phyloP scores from a whole-genome alignment of 2,888 invertebrate genomes.

The Xestobium rufovillosum region DNA sequence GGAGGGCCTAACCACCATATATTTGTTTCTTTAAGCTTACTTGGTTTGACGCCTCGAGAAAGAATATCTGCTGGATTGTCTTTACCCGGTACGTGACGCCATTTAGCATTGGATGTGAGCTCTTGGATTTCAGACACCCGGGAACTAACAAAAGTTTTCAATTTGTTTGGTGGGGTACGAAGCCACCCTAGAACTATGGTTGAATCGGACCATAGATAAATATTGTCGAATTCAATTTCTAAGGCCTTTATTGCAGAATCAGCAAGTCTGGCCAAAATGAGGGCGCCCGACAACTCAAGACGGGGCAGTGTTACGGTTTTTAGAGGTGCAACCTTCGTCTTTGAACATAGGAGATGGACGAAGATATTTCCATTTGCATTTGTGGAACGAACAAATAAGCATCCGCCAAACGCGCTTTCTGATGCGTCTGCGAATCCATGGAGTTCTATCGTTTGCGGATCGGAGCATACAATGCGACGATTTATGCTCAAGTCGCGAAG shows the following conservation, averaged over 20 bases:
- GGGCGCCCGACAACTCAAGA: constrained; percentile 18
- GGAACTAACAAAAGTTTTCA: constrained; percentile 21
- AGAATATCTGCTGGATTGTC: constrained; percentile 21
- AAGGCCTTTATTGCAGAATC: no score
- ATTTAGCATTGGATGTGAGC: constrained; percentile 11
- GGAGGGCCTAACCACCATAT: constrained; percentile 23
- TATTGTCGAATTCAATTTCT: constrained; percentile 9
- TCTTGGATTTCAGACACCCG: constrained; percentile 21
- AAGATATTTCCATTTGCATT: constrained; percentile 6
- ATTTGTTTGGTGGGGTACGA: constrained; percentile 14
- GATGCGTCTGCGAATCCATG: constrained; percentile 9
- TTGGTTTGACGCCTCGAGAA: constrained; percentile 16
- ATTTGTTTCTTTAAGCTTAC: constrained; percentile 9
- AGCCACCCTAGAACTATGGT: constrained; percentile 22
- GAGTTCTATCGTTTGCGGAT: no score
- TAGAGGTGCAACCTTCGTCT: constrained; percentile 16
- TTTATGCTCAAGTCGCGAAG: no score
- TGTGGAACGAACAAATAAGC: constrained; percentile 7
- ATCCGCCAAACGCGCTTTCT: constrained; percentile 10
- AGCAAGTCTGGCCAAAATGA: constrained; percentile 12
- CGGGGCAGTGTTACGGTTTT: constrained; percentile 18
- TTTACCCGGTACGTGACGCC: constrained; percentile 20
- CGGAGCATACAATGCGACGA: no score
- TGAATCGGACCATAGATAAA: constrained; percentile 22
- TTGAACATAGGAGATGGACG: constrained; percentile 9